A percentile compares a stretch with the other conserved stretches of the same genome.
Evolutionary conservation across 2,888 invertebrate genomes (phyloP).

Genomic region (Aspidapion aeneum): DNA sequence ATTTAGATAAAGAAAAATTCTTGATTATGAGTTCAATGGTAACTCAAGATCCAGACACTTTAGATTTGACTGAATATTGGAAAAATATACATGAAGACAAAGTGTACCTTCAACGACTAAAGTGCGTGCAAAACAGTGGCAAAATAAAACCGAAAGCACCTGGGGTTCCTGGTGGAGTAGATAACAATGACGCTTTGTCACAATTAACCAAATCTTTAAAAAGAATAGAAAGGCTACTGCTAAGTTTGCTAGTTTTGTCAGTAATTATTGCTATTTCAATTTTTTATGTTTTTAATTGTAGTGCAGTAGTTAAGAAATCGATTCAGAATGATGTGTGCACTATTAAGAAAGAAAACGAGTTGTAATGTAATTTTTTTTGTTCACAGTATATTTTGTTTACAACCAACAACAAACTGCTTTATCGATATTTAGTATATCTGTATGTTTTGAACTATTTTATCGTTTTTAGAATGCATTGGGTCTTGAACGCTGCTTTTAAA

Average conservation of each 20-base stretch:
- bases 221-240: not conserved
- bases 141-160: not conserved
- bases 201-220: not conserved
- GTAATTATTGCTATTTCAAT: not conserved
- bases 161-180: not conserved
- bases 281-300: not conserved
- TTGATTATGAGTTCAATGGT: constrained; percentile 79
- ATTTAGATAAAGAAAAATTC: constrained; percentile 77
- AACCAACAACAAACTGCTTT: too few species aligned
- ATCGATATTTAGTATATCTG: too few species aligned
- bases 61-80: constrained; percentile 73
- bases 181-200: not conserved
- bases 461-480: constrained; percentile 93
- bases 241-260: not conserved
- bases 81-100: constrained; percentile 47
- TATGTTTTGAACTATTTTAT: constrained; percentile 83
- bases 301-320: not conserved
- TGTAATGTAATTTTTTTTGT: too few species aligned
- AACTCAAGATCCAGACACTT: constrained; percentile 54
- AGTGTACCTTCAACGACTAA: not conserved
- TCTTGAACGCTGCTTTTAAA: constrained; percentile 88
- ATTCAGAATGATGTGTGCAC: too few species aligned
- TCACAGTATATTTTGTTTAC: not conserved
- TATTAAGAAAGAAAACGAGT: too few species aligned
- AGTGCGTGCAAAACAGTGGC: not conserved